Conservation (phyloP, 1,140 invertebrate genomes). For the Diorhabda carinulata region DNA sequence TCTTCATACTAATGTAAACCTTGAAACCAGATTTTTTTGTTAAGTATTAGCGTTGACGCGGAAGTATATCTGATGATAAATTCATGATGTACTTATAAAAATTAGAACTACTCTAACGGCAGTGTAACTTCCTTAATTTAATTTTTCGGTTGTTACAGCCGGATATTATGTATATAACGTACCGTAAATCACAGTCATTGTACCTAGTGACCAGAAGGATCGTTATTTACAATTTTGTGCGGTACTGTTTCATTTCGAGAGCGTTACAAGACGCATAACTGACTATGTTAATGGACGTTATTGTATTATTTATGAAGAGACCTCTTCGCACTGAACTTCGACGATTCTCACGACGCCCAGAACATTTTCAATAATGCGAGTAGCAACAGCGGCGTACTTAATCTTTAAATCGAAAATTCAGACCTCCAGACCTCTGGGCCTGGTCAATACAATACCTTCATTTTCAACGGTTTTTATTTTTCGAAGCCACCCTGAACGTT, state of each 20-base stretch:
- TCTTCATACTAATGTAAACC: no score
- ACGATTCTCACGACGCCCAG: background rate
- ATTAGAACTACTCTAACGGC: no score
- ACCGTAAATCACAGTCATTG: background rate
- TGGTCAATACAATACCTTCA: no score
- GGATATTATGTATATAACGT: background rate
- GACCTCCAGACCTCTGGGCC: no score
- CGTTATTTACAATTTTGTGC: background rate
- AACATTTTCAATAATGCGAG: background rate
- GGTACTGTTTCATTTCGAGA: background rate
- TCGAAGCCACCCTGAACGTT: no score
- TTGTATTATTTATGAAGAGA: background rate
- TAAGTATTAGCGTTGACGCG: no score
- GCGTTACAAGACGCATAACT: background rate
- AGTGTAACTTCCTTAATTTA: background rate
- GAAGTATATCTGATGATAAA: no score
- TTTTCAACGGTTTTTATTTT: no score
- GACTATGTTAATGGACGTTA: background rate
- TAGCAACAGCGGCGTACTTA: background rate
- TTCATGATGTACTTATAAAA: no score
- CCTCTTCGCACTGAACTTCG: background rate
- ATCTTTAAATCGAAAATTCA: no score
- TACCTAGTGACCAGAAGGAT: background rate
- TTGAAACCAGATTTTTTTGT: no score
- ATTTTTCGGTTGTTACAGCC: background rate